Conservation (phyloP, 2,797 vertebrate genomes). For the Onychomys leucogaster region DNA sequence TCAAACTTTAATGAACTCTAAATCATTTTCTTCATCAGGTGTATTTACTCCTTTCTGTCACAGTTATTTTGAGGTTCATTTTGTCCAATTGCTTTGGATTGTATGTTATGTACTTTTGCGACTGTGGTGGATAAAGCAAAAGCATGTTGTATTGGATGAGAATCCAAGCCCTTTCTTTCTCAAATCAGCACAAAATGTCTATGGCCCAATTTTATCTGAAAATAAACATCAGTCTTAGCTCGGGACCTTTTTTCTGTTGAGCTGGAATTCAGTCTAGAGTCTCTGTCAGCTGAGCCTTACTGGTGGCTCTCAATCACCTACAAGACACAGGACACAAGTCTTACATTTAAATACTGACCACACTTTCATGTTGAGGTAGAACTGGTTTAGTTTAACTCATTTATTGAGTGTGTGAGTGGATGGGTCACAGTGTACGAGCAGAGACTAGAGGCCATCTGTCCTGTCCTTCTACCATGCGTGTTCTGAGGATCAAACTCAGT, state of each 20-base stretch:
- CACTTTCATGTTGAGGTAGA: background rate
- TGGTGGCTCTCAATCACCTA: background rate
- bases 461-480: background rate
- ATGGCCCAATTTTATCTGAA: background rate
- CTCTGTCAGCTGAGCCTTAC: slow-evolving; percentile 9
- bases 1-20: background rate
- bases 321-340: background rate
- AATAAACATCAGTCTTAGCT: background rate
- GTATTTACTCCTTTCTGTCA: background rate
- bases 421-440: background rate
- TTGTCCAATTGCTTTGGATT: slow-evolving; percentile 8
- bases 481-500: background rate
- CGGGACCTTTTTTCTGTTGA: background rate
- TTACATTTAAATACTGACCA: background rate
- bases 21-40: background rate
- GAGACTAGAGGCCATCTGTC: background rate
- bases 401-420: background rate
- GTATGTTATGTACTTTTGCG: background rate
- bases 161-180: background rate
- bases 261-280: background rate
- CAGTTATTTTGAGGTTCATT: background rate
- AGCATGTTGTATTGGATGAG: background rate
- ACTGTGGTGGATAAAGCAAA: background rate
- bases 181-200: background rate
- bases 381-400: background rate